Evolutionary conservation across 1,140 invertebrate species (phyloP).

Genomic region (Bradysia coprophila): DNA sequence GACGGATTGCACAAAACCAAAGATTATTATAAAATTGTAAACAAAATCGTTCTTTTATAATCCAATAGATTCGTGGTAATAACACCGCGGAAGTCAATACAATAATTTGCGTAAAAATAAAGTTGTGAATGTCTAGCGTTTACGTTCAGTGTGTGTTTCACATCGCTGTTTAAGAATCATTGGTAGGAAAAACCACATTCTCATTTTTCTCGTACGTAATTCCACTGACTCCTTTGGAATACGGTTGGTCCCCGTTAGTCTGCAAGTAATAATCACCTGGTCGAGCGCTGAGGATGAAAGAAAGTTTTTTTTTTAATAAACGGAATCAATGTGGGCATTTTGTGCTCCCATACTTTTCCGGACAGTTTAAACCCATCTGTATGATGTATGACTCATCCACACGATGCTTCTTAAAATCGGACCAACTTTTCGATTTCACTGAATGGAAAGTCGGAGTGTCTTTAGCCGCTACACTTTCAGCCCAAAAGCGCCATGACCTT

Average conservation of each 20-base stretch:
- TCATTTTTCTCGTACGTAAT: slow-evolving; percentile 9
- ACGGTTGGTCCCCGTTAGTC: slow-evolving; percentile 23
- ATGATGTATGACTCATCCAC: slow-evolving; percentile 5
- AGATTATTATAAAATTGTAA: too few species aligned
- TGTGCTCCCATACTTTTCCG: slow-evolving; percentile 9
- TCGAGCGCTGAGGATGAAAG: slow-evolving; percentile 11
- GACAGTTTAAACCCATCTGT: slow-evolving; percentile 19
- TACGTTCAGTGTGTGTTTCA: too few species aligned
- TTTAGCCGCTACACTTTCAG: slow-evolving; percentile 30
- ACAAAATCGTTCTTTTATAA: too few species aligned
- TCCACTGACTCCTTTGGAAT: slow-evolving; percentile 18
- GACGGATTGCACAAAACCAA: too few species aligned
- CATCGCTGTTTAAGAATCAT: too few species aligned
- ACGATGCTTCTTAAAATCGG: slow-evolving; percentile 23
- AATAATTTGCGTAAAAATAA: too few species aligned
- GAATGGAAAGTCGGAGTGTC: slow-evolving; percentile 27
- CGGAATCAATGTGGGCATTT: not conserved
- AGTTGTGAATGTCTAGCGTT: too few species aligned
- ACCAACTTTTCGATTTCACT: slow-evolving; percentile 20
- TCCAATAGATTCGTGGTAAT: too few species aligned
- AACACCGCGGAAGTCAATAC: too few species aligned
- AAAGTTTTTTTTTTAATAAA: slow-evolving; percentile 1
- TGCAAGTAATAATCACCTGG: slow-evolving; percentile 24
- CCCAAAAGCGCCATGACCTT: slow-evolving; percentile 36
- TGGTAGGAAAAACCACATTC: too few species aligned